A percentile compares a stretch with the other conserved stretches of the same genome.
Conservation (phyloP, 2,888 invertebrate species). For the Melikaiella ostensackeni region DNA sequence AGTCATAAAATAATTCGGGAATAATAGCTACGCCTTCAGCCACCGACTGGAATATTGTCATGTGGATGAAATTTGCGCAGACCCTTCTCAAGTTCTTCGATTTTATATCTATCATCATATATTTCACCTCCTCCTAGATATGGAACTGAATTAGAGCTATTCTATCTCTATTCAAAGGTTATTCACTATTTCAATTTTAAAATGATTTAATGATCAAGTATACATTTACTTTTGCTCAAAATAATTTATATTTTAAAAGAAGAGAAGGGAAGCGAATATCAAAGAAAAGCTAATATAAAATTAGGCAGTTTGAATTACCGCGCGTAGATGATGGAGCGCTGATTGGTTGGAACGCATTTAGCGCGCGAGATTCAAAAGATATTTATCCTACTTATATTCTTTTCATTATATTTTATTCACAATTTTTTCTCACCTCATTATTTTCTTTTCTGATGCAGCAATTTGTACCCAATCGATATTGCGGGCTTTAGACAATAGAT, state of each 20-base stretch:
- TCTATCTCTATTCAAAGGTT: not conserved
- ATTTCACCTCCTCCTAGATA: slow-evolving; percentile 7
- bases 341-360: too few relatives aligned
- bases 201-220: not conserved
- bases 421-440: not conserved
- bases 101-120: slow-evolving; percentile 28
- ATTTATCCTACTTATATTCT: not conserved
- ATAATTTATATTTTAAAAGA: not conserved
- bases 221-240: not conserved
- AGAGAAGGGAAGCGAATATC: too few relatives aligned
- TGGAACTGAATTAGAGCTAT: not conserved
- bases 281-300: too few relatives aligned
- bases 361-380: not conserved
- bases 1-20: slow-evolving; percentile 27
- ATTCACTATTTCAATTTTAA: not conserved
- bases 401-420: not conserved
- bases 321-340: too few relatives aligned
- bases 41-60: slow-evolving; percentile 26
- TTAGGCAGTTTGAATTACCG: too few relatives aligned
- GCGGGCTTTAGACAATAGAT: not conserved
- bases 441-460: not conserved
- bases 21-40: slow-evolving; percentile 1
- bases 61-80: slow-evolving; percentile 31
- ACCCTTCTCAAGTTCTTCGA: not conserved
- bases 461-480: not conserved